phyloP scores from a whole-genome alignment of 64 coral and sea anemone genomes.

The Montipora efflorescens region DNA sequence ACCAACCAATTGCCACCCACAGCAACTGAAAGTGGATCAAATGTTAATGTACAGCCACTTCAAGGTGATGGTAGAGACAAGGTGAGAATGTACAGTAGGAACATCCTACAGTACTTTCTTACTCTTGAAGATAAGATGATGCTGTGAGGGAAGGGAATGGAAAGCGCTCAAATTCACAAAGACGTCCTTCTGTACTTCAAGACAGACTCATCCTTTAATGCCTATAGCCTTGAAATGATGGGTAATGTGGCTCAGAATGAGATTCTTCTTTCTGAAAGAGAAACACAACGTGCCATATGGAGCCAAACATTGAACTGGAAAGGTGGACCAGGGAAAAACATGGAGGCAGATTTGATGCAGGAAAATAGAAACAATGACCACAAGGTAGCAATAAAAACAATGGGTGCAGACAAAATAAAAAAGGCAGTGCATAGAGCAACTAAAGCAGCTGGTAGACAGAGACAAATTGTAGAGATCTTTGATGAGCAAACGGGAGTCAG shows the following conservation, averaged over 20 bases:
- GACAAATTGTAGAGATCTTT: slow-evolving; percentile 48
- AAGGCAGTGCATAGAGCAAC: slow-evolving; percentile 45
- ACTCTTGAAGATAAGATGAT: slow-evolving; percentile 50
- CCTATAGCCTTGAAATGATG: slow-evolving; percentile 56
- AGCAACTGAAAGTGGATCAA: neutral
- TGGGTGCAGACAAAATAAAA: slow-evolving; percentile 47
- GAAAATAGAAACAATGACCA: slow-evolving; percentile 58
- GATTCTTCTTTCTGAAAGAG: slow-evolving; percentile 34
- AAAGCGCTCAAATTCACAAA: slow-evolving; percentile 40
- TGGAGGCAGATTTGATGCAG: slow-evolving; percentile 40
- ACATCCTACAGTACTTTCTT: slow-evolving; percentile 59
- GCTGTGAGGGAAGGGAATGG: slow-evolving; percentile 60
- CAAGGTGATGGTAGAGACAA: slow-evolving; percentile 18
- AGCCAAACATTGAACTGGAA: slow-evolving; percentile 68
- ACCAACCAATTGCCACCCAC: neutral
- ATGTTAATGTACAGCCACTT: neutral
- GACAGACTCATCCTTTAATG: slow-evolving; percentile 36
- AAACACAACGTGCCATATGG: slow-evolving; percentile 45
- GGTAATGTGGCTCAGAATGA: slow-evolving; percentile 53
- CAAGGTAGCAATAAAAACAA: slow-evolving; percentile 36
- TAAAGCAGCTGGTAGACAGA: slow-evolving; percentile 30
- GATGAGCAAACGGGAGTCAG: slow-evolving; percentile 4
- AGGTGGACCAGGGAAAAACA: slow-evolving; percentile 38
- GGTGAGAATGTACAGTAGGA: slow-evolving; percentile 39
- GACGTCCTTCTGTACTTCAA: slow-evolving; percentile 43